phyloP scores from a whole-genome alignment of 2,888 invertebrate species.

The Alsophila aescularia region DNA sequence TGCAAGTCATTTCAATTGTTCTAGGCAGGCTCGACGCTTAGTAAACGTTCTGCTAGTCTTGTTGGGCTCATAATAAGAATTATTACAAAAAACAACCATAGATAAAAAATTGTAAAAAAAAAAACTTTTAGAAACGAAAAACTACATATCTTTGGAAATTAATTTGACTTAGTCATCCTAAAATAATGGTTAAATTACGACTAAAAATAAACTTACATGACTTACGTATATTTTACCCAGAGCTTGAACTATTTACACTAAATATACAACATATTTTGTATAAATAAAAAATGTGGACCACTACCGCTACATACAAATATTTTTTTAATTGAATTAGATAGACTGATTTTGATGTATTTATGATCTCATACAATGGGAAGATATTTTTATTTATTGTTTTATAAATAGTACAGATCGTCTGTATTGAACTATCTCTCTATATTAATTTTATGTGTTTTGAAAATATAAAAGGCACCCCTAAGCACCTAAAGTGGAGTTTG shows the following conservation, averaged over 20 bases:
- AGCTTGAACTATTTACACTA: slow-evolving; percentile 13
- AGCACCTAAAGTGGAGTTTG: not conserved
- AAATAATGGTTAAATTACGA: not conserved
- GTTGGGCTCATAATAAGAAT: too few species aligned
- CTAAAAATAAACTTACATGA: not conserved
- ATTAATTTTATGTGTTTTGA: not conserved
- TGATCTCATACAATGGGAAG: slow-evolving; percentile 62
- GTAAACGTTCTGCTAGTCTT: too few species aligned
- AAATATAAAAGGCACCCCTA: not conserved
- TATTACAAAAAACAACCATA: too few species aligned
- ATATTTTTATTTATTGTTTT: slow-evolving; percentile 33
- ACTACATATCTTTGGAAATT: slow-evolving; percentile 14
- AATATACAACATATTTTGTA: slow-evolving; percentile 8
- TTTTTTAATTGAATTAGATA: slow-evolving; percentile 45
- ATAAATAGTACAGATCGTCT: slow-evolving; percentile 24
- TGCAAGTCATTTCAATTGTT: too few species aligned
- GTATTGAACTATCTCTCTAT: not conserved
- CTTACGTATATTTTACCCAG: slow-evolving; percentile 8
- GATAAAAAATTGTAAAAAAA: too few species aligned
- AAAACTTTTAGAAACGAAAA: not conserved
- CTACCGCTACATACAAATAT: slow-evolving; percentile 16
- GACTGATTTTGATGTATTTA: slow-evolving; percentile 55
- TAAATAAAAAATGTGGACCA: slow-evolving; percentile 25
- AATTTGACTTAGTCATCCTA: not conserved
- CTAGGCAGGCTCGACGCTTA: too few species aligned